Base-by-base conservation (phyloP, 2,888 invertebrate genomes). In the Eupithecia centaureata region DNA sequence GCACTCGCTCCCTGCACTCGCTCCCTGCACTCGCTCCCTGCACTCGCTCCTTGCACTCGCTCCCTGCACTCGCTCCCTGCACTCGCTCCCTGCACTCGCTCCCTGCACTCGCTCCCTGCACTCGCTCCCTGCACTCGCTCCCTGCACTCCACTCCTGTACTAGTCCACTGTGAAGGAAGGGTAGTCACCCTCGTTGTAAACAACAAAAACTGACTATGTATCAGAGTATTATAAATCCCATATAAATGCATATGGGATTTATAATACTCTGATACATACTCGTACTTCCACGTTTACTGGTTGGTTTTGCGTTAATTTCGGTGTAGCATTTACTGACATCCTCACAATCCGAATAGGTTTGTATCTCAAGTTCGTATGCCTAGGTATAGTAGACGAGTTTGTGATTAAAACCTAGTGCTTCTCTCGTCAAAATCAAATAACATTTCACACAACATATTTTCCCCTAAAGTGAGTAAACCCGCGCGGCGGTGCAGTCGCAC, bases 141-240 rank as follows among this genome's bases (percentile, higher is more conserved):
- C n/a, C 38, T n/a, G n/a, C n/a, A 38, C 38, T n/a, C n/a, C n/a
- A n/a, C n/a, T n/a, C n/a, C n/a, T n/a, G n/a, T n/a, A n/a, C n/a
- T n/a, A n/a, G n/a, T n/a, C n/a, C n/a, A n/a, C n/a, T n/a, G 5
- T 7, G n/a, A n/a, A 13, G 7, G 38, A 13, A 38, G 1, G n/a
- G 38, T n/a, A n/a, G n/a, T 38, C 38, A 38, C 38, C 38, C 38
- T 38, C 38, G 38, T 38, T 38, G n/a, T 35, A 35, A n/a, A n/a
- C n/a, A n/a, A 5, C 5, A 35, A 35, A 35, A 35, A 35, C 38
- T 38, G 0, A 38, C n/a, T 1, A 32, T 5, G 32, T 12, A 38
- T 38, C n/a, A n/a, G n/a, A 13, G 7, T 2, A n/a, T n/a, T 38
- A n/a, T n/a, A 0, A 38, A n/a, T n/a, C n/a, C 1, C n/a, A n/a